Evolutionary conservation across 2,113 vertebrate genomes (phyloP), one percentile per base, ranked within the genome.

Genomic region (Etia nguti): DNA sequence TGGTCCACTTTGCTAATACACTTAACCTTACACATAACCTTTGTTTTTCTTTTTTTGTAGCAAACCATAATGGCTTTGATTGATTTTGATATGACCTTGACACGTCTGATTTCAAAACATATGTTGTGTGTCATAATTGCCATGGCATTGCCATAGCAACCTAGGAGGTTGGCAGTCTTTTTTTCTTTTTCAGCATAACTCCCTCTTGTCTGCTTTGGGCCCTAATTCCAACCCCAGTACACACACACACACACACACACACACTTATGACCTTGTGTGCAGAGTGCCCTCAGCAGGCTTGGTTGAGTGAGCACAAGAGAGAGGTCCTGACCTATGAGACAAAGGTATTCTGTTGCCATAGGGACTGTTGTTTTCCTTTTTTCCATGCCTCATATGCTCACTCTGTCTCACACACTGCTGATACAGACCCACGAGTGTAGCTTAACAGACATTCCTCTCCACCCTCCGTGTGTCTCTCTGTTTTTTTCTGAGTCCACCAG

Each of bases 301-400:
- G 85, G 79, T 70, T 93, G 87, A 89, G 50, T 55, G 86, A 87
- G 15, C 87, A 88, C 55, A 86, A 57, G 87, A 88, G 86, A 88
- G 73, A 82, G 88, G 91, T 82, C 85, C 91, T 85, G 92, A 94
- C 85, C 93, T 86, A 22, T 31, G 22, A 83, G 90, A 92, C 90
- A 95, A 94, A 91, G 85, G 65, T 62, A 87, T 89, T 85, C 83
- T 70, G 87, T 93, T 91, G 55, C 86, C 50, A 13, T 87, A 91
- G 89, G 80, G 92, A 84, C 88, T 5, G 6, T 48, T 85, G 81
- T 86, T 84, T 87, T 83, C 59, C 75, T 73, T 48, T 87, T 85
- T 70, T 60, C 65, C 59, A 13, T 20, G 81, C 38, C 68, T 89
- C 75, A 20, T 73, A 86, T 20, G 57, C 82, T 89, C 77, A 26